Percentiles rank a stretch among this genome's conserved stretches.
phyloP scores from a whole-genome alignment of 2,113 vertebrate genomes.

The Coregonus clupeaformis region DNA sequence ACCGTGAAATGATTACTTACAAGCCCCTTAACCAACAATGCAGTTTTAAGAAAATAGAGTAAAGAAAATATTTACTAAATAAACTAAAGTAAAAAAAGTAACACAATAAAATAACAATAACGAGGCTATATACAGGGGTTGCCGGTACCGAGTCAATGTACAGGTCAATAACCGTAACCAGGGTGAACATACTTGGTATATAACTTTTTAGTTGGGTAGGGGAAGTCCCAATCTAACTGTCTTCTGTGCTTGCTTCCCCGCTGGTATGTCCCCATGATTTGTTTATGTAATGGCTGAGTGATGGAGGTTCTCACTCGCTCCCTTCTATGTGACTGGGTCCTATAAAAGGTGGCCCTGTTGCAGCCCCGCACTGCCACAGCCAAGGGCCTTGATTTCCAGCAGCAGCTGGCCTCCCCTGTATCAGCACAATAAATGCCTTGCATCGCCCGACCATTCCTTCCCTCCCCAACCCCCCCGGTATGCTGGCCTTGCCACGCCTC shows the following conservation, averaged over 20 bases:
- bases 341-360: conserved; percentile 71
- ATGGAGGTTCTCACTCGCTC: conserved; percentile 50
- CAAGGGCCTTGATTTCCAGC: conserved; percentile 55
- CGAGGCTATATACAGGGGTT: too few relatives aligned
- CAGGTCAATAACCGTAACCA: too few relatives aligned
- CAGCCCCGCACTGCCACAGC: conserved; percentile 37
- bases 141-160: too few relatives aligned
- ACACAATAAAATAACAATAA: neutral
- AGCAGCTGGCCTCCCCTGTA: conserved; percentile 68
- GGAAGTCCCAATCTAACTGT: too few relatives aligned
- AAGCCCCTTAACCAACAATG: too few relatives aligned
- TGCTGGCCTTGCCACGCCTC: conserved; percentile 20
- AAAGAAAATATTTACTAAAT: too few relatives aligned
- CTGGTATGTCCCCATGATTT: conserved; percentile 19
- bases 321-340: conserved; percentile 53
- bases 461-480: conserved; percentile 13
- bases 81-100: too few relatives aligned
- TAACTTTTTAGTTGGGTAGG: too few relatives aligned
- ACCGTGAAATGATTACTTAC: too few relatives aligned
- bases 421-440: conserved; percentile 59
- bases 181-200: too few relatives aligned
- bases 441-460: conserved; percentile 54
- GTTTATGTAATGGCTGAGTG: conserved; percentile 60
- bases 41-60: too few relatives aligned
- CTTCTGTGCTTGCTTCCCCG: too few relatives aligned